A percentile compares a stretch with the other conserved stretches of the same genome.
Evolutionary conservation across 1,140 invertebrate genomes (phyloP).

Genomic region (Paraescarpia echinospica): DNA sequence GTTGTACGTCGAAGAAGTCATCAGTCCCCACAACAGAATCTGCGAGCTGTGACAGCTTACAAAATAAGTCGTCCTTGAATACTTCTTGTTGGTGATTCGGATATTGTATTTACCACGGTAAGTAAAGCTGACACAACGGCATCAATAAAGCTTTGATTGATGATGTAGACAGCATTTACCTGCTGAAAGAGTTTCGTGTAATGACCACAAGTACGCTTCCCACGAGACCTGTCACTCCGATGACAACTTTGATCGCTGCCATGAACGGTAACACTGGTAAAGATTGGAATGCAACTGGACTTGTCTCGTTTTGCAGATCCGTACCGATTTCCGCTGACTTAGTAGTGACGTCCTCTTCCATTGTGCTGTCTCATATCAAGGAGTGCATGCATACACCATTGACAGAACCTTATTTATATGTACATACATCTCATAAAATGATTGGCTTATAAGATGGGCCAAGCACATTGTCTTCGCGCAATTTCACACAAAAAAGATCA

Average conservation of each 20-base stretch:
- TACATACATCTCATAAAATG: too few species aligned
- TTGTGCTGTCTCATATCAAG: too few species aligned
- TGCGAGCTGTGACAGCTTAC: slow-evolving; percentile 25
- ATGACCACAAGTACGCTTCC: slow-evolving; percentile 24
- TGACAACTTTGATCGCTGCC: neutral
- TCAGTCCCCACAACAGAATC: slow-evolving; percentile 21
- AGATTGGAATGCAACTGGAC: too few species aligned
- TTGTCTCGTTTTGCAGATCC: too few species aligned
- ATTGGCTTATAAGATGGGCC: too few species aligned
- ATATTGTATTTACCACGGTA: slow-evolving; percentile 10
- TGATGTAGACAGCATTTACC: slow-evolving; percentile 13
- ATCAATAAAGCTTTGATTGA: slow-evolving; percentile 27
- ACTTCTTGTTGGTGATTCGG: neutral
- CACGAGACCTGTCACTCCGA: slow-evolving; percentile 20
- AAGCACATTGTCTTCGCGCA: too few species aligned
- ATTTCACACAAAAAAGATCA: too few species aligned
- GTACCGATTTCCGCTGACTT: too few species aligned
- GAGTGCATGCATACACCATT: too few species aligned
- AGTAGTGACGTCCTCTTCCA: too few species aligned
- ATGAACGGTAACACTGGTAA: too few species aligned
- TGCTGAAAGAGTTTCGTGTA: slow-evolving; percentile 16
- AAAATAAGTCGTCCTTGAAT: slow-evolving; percentile 22
- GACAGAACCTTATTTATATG: too few species aligned
- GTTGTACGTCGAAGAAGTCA: slow-evolving; percentile 25
- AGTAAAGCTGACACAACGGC: slow-evolving; percentile 22